Conservation (phyloP, 2,797 vertebrate species). For the Artibeus lituratus region DNA sequence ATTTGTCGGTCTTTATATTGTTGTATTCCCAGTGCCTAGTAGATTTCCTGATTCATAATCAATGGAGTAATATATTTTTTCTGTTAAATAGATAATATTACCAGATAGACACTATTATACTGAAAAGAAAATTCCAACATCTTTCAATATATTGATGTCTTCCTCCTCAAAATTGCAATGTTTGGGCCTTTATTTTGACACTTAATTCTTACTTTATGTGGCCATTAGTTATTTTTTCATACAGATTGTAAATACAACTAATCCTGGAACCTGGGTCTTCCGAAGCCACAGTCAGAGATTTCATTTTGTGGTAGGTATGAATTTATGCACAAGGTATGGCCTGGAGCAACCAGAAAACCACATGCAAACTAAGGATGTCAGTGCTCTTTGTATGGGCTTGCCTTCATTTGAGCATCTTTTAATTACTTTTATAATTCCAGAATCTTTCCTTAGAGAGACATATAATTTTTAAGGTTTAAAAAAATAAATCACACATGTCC, state of each 20-base stretch:
- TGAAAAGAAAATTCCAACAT: neutral
- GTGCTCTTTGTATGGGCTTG: neutral
- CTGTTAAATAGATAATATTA: neutral
- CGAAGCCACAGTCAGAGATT: neutral
- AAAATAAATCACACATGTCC: neutral
- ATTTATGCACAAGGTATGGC: neutral
- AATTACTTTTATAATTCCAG: neutral
- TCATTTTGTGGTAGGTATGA: neutral
- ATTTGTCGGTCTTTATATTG: neutral
- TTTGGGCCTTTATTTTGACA: neutral
- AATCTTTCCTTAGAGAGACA: neutral
- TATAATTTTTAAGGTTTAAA: neutral
- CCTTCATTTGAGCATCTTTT: neutral
- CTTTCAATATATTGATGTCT: neutral
- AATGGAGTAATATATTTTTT: neutral
- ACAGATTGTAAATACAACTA: neutral
- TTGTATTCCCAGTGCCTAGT: neutral
- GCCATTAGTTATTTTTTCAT: neutral
- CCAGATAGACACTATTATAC: neutral
- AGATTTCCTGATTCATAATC: neutral
- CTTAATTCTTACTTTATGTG: neutral
- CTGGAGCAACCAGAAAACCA: neutral
- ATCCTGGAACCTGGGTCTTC: neutral
- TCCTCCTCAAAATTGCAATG: neutral
- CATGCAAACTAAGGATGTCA: neutral